phyloP scores from a whole-genome alignment of 1,140 invertebrate genomes.

The Pinna nobilis region DNA sequence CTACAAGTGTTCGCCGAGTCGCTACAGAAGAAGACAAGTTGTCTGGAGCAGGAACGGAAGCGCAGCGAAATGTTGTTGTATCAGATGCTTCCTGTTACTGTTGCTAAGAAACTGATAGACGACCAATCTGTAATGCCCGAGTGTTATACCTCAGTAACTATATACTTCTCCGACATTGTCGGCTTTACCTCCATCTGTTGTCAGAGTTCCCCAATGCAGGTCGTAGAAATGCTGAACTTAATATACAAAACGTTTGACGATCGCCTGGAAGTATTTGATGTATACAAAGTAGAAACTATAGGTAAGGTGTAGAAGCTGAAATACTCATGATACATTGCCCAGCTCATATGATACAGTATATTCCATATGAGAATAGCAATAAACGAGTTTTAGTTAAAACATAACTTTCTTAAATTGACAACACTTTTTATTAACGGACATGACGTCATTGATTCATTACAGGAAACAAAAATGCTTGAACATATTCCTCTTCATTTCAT shows the following conservation, averaged over 20 bases:
- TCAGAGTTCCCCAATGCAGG: constrained; percentile 92
- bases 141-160: constrained; percentile 93
- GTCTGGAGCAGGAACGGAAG: constrained; percentile 10
- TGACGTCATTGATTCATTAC: too few species aligned
- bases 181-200: constrained; percentile 98
- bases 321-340: too few species aligned
- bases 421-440: too few species aligned
- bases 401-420: too few species aligned
- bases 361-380: too few species aligned
- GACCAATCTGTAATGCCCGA: constrained; percentile 94
- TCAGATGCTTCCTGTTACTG: constrained; percentile 24
- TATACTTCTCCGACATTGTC: constrained; percentile 99
- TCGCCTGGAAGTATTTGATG: constrained; percentile 58
- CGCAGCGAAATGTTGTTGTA: constrained; percentile 6
- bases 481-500: too few species aligned
- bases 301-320: too few species aligned
- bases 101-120: constrained; percentile 80
- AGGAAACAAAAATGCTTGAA: too few species aligned
- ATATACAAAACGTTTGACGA: constrained; percentile 63
- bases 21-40: constrained; percentile 7
- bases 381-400: too few species aligned
- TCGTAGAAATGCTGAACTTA: constrained; percentile 77
- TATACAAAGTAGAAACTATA: too few species aligned
- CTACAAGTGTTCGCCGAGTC: constrained; percentile 11
- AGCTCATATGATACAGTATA: too few species aligned